phyloP scores from a whole-genome alignment of 1,140 invertebrate genomes.

The Ceratina japonica region DNA sequence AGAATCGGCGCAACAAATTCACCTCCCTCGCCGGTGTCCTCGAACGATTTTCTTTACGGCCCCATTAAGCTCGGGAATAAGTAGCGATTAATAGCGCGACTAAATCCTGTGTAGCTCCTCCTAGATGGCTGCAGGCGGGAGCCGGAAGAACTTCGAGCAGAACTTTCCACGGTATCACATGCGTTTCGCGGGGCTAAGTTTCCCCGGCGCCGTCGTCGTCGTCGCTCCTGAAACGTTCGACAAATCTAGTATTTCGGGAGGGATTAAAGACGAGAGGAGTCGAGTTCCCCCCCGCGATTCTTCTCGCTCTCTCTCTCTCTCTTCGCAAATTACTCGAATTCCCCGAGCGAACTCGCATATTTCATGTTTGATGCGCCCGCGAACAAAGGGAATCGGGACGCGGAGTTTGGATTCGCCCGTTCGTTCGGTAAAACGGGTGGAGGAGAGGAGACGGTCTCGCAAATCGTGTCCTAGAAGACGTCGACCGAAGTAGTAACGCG shows the following conservation, averaged over 20 bases:
- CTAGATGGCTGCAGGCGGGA: neutral
- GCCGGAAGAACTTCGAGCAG: neutral
- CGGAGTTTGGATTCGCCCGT: conserved; percentile 10
- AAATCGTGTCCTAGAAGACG: conserved; percentile 43
- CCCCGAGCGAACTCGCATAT: conserved; percentile 55
- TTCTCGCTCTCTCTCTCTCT: no score
- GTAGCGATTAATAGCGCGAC: conserved; percentile 40
- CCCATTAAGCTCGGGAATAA: conserved; percentile 34
- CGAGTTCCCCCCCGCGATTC: conserved; percentile 30
- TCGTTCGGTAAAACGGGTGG: neutral
- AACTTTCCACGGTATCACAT: conserved; percentile 38
- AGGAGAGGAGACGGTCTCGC: neutral
- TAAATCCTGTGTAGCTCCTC: conserved; percentile 11
- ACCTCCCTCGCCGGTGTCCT: neutral
- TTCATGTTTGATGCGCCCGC: conserved; percentile 57
- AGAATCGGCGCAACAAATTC: conserved; percentile 25
- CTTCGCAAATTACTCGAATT: conserved; percentile 67
- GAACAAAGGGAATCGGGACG: conserved; percentile 21
- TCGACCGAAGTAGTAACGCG: neutral
- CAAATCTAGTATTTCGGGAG: conserved; percentile 62
- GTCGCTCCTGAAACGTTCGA: conserved; percentile 61
- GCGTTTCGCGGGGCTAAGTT: conserved; percentile 51
- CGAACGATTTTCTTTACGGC: conserved; percentile 35
- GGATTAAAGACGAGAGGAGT: conserved; percentile 48
- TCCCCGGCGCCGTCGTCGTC: no score